Evolutionary conservation across 1,140 invertebrate genomes (phyloP).

Genomic region (Maniola jurtina): DNA sequence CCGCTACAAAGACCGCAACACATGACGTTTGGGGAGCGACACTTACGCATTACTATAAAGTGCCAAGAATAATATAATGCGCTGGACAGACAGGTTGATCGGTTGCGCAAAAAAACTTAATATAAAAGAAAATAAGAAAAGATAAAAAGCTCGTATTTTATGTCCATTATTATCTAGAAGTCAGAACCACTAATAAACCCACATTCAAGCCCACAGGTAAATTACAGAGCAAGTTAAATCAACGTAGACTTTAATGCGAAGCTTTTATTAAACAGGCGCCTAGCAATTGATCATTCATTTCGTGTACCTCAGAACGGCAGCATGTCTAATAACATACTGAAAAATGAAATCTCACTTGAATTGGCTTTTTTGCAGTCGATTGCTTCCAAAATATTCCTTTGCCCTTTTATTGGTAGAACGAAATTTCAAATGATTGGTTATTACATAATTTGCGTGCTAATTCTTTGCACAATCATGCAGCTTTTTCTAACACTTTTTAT

Average conservation of each 20-base stretch:
- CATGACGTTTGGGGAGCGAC: too few species aligned
- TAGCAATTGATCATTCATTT: not conserved
- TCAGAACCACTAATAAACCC: not conserved
- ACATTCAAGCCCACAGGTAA: not conserved
- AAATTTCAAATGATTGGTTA: constrained; percentile 43
- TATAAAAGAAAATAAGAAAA: too few species aligned
- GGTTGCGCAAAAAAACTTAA: too few species aligned
- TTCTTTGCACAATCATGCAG: constrained; percentile 45
- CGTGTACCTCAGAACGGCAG: not conserved
- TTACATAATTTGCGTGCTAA: constrained; percentile 35
- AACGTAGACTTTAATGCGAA: not conserved
- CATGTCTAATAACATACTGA: constrained; percentile 1
- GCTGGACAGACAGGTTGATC: too few species aligned
- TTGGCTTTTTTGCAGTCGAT: constrained; percentile 18
- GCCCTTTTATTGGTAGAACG: constrained; percentile 45
- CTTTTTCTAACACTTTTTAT: constrained; percentile 49
- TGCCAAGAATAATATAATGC: too few species aligned
- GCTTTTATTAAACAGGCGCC: not conserved
- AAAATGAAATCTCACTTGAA: not conserved
- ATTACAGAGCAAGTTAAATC: constrained; percentile 1
- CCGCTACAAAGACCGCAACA: too few species aligned
- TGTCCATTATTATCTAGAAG: not conserved
- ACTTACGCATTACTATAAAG: too few species aligned
- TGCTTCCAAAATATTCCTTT: constrained; percentile 46
- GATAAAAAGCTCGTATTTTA: not conserved